phyloP scores from a whole-genome alignment of 2,113 vertebrate genomes.

The Zosterops borbonicus region DNA sequence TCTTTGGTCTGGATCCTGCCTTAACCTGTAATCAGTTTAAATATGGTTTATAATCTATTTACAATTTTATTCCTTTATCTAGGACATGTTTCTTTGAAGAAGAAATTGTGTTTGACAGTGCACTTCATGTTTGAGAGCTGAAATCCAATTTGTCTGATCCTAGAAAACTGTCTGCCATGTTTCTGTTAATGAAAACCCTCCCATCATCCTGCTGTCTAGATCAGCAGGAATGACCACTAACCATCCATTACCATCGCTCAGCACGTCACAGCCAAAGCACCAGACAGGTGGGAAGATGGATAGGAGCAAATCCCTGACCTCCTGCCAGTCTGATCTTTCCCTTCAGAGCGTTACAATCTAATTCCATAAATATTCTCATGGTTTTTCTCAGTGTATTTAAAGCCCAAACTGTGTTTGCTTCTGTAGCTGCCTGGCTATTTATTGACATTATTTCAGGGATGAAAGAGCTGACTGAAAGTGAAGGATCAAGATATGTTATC shows the following conservation, averaged over 20 bases:
- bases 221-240: neutral
- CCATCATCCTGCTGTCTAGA: neutral
- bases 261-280: neutral
- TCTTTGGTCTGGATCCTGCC: neutral
- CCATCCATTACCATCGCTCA: neutral
- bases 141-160: neutral
- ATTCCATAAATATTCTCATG: neutral
- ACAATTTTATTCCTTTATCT: neutral
- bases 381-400: neutral
- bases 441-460: neutral
- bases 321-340: neutral
- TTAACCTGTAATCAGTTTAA: neutral
- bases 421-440: neutral
- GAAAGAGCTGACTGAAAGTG: neutral
- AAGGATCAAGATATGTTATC: neutral
- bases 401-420: neutral
- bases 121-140: neutral
- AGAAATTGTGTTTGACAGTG: neutral
- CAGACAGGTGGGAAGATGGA: neutral
- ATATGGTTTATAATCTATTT: neutral
- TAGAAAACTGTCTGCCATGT: neutral
- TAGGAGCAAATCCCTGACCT: neutral
- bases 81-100: neutral
- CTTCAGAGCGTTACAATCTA: neutral
- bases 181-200: constrained; percentile 17